phyloP scores from a whole-genome alignment of 2,888 invertebrate genomes.

The Ferdinandea cuprea region DNA sequence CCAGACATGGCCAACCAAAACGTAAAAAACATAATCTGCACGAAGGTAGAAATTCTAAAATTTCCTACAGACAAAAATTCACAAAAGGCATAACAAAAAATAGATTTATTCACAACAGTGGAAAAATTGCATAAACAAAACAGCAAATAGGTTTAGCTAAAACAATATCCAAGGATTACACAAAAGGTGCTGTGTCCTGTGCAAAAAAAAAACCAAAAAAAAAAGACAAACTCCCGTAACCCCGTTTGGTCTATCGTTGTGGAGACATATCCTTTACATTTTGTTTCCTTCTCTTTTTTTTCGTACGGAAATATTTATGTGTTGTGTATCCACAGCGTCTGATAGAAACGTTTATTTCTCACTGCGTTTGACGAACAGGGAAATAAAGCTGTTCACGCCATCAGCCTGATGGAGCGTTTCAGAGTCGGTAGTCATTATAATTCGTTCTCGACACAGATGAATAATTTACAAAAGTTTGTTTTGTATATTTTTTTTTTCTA shows the following conservation, averaged over 20 bases:
- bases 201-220: conserved; percentile 18
- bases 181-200: conserved; percentile 48
- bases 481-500: background rate
- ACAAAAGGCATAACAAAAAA: conserved; percentile 11
- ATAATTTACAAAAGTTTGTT: conserved; percentile 28
- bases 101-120: conserved; percentile 50
- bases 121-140: conserved; percentile 62
- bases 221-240: conserved; percentile 11
- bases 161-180: conserved; percentile 69
- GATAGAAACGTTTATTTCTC: conserved; percentile 29
- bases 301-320: too few species aligned
- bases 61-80: background rate
- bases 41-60: conserved; percentile 10
- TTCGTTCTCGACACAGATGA: conserved; percentile 32
- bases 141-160: conserved; percentile 65
- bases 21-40: conserved; percentile 23
- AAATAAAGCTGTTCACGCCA: conserved; percentile 34
- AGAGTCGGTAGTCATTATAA: conserved; percentile 38
- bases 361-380: conserved; percentile 25
- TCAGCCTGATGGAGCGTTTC: conserved; percentile 21
- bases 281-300: conserved; percentile 7
- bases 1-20: background rate
- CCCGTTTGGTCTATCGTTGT: conserved; percentile 18
- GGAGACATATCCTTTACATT: conserved; percentile 32
- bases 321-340: conserved; percentile 9